Conservation (phyloP, 2,113 vertebrate genomes). For the Gobiocypris rarus region DNA sequence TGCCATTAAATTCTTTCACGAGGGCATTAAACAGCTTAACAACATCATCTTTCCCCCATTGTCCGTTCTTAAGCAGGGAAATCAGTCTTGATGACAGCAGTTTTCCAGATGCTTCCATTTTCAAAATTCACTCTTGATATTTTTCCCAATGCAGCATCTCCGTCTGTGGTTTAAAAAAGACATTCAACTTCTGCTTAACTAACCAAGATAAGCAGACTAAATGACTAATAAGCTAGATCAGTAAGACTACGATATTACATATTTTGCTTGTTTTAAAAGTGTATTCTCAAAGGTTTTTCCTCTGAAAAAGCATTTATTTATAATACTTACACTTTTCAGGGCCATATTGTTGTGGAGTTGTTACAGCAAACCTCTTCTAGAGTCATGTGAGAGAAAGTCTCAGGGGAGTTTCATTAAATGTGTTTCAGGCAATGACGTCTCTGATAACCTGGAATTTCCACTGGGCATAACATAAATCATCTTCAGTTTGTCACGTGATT, state of each 20-base stretch:
- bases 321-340: background rate
- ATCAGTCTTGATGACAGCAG: constrained; percentile 17
- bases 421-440: background rate
- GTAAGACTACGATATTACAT: background rate
- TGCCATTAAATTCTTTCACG: constrained; percentile 47
- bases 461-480: no score
- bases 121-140: background rate
- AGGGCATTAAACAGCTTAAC: constrained; percentile 55
- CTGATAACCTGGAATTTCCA: background rate
- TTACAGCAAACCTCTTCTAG: background rate
- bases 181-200: background rate
- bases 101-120: background rate
- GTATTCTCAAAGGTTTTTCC: no score
- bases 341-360: background rate
- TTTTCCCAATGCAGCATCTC: background rate
- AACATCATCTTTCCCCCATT: background rate
- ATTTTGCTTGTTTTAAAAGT: background rate
- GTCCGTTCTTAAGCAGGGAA: constrained; percentile 22
- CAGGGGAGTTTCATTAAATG: background rate
- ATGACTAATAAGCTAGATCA: background rate
- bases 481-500: background rate
- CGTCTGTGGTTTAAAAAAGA: background rate
- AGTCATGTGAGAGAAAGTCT: background rate
- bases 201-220: background rate
- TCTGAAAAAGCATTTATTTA: background rate